These are phyloP conservation scores for Ennomos quercinarius DNA, from an alignment of 2,888 invertebrate genomes.

Conservation along the genomic window DNA sequence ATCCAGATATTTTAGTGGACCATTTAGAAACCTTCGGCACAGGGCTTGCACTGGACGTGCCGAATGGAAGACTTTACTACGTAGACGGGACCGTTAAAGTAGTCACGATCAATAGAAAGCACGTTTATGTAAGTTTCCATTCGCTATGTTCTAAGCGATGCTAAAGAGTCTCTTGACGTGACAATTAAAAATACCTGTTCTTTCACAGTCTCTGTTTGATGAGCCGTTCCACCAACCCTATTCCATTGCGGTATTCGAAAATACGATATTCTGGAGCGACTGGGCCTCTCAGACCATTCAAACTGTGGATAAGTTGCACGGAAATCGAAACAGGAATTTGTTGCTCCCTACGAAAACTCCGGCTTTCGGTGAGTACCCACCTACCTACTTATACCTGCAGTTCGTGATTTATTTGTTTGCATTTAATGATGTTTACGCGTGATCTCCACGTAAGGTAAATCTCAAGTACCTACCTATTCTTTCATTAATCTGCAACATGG, in stretches of 20 bases:
- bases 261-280: conserved; percentile 96
- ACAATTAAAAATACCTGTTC: conserved; percentile 7
- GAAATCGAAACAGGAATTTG: conserved; percentile 51
- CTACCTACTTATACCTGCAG: background rate
- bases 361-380: conserved; percentile 67
- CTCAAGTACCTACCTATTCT: too few species aligned
- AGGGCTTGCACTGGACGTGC: conserved; percentile 93
- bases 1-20: conserved; percentile 86
- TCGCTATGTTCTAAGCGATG: background rate
- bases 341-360: conserved; percentile 52
- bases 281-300: conserved; percentile 91
- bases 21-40: conserved; percentile 91
- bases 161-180: too few species aligned
- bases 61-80: conserved; percentile 94
- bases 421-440: too few species aligned
- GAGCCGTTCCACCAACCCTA: conserved; percentile 92
- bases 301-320: conserved; percentile 89
- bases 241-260: conserved; percentile 94
- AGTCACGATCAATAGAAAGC: conserved; percentile 89
- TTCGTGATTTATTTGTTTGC: too few species aligned
- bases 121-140: conserved; percentile 82
- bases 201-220: conserved; percentile 72
- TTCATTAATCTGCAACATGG: too few species aligned
- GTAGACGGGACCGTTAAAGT: conserved; percentile 88
- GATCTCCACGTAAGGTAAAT: too few species aligned